Evolutionary conservation across 2,113 vertebrate genomes (phyloP), one percentile per base, ranked within the genome.

Genomic region (Pluvialis apricaria): DNA sequence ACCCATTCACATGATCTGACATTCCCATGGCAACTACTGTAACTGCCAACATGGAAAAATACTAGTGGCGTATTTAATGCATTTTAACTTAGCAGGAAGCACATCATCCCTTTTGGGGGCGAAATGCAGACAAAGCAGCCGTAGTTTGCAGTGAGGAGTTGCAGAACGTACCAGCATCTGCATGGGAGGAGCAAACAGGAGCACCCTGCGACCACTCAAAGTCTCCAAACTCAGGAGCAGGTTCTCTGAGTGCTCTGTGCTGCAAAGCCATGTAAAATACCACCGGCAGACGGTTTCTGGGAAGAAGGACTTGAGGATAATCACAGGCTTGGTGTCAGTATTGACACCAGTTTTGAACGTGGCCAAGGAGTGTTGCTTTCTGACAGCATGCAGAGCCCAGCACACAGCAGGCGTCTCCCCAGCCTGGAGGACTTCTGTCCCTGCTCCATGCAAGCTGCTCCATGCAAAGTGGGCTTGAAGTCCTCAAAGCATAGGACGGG

Each of bases 31-130:
- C 94, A 97, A 97, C 97, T 94, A 82, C 73, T 44, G 70, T 82
- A 91, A 87, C 81, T 86, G 94, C 94, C 94, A 96, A 97, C 86
- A 73, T 68, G 94, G 96, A 96, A 96, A 97, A 96, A 97, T 71
- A 95, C 94, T 91, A 88, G 89, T 87, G 71, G 78, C 32, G 16
- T 88, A 80, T 91, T 91, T 92, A 85, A 85, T 80, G 73, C 21
- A 22, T 89, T 90, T 88, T 88, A 95, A 93, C 62, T 95, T 85
- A 64, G 51, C 89, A 86, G 38, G 73, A 77, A 96, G 82, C 38
- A 55, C 57, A 92, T 90, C 62, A 62, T 80, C 42, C 60, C 51
- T 95, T 96, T 77, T 36, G 68, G 85, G 68, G 73, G 44, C 0
- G 3, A 90, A 80, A 90, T 29, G 62, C 62, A 95, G 84, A 32